A percentile compares a stretch with the other conserved stretches of the same genome.
These are phyloP conservation scores for Neomicropteryx cornuta DNA, from an alignment of 1,140 invertebrate genomes.

Conservation along the genomic window DNA sequence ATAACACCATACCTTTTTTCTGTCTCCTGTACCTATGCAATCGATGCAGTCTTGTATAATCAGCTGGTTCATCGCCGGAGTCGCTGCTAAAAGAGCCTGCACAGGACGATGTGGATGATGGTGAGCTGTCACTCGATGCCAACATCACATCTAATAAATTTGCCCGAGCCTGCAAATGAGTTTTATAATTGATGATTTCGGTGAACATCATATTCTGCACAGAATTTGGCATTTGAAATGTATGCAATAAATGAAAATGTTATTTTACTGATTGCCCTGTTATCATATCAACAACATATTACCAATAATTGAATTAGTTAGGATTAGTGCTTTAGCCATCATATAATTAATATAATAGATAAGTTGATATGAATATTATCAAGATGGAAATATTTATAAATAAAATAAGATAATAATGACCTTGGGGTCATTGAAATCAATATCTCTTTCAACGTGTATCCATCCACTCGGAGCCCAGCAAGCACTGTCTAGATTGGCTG, in stretches of 20 bases:
- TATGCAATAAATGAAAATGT: too few relatives aligned
- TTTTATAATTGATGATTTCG: too few relatives aligned
- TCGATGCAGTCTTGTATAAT: slow-evolving; percentile 59
- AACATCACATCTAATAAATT: slow-evolving; percentile 66
- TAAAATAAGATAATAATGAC: slow-evolving; percentile 27
- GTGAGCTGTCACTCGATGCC: slow-evolving; percentile 58
- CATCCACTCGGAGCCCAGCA: slow-evolving; percentile 62
- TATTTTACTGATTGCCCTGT: too few relatives aligned
- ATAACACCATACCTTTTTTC: slow-evolving; percentile 67
- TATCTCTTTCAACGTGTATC: slow-evolving; percentile 65
- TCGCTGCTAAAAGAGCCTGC: slow-evolving; percentile 49
- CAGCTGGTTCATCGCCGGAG: slow-evolving; percentile 45
- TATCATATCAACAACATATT: too few relatives aligned
- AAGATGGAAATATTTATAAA: too few relatives aligned
- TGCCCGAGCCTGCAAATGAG: slow-evolving; percentile 48
- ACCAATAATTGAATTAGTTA: too few relatives aligned
- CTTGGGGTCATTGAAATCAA: slow-evolving; percentile 70
- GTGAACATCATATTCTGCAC: too few relatives aligned
- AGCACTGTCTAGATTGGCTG: slow-evolving; percentile 42
- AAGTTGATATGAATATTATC: too few relatives aligned
- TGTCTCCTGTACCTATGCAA: slow-evolving; percentile 59
- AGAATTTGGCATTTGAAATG: too few relatives aligned
- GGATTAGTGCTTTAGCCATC: too few relatives aligned
- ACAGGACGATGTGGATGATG: slow-evolving; percentile 51
- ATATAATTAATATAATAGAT: too few relatives aligned